Conservation (phyloP, 2,797 vertebrate species). For the Syngnathus acus region DNA sequence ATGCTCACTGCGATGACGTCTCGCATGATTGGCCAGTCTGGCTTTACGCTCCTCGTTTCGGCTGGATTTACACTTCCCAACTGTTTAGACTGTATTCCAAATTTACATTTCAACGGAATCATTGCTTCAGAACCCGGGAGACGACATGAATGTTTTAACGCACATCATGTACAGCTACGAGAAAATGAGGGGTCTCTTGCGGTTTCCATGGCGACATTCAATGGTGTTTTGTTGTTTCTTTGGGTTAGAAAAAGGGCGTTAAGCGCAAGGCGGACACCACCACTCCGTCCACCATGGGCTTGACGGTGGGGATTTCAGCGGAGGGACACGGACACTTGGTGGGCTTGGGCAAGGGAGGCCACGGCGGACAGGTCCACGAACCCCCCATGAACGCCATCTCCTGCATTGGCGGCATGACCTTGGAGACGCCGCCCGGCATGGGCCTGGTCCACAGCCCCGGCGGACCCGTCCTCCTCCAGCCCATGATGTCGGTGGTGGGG, state of each 20-base stretch:
- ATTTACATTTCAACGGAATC: neutral
- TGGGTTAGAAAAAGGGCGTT: slow-evolving; percentile 83
- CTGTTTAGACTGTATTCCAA: neutral
- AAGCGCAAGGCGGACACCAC: slow-evolving; percentile 94
- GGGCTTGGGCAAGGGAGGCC: slow-evolving; percentile 70
- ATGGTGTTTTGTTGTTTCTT: neutral
- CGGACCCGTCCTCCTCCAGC: slow-evolving; percentile 71
- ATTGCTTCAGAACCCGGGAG: neutral
- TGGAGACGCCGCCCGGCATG: slow-evolving; percentile 63
- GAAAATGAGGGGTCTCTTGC: neutral
- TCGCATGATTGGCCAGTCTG: neutral
- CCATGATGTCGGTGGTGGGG: slow-evolving; percentile 48
- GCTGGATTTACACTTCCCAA: neutral
- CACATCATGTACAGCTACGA: neutral
- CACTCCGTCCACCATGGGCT: slow-evolving; percentile 83
- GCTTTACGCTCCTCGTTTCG: neutral
- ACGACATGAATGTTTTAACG: neutral
- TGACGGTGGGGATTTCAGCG: slow-evolving; percentile 54
- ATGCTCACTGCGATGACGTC: neutral
- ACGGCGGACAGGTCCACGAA: slow-evolving; percentile 67
- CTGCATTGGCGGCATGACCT: slow-evolving; percentile 64
- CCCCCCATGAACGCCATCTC: slow-evolving; percentile 72
- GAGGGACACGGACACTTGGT: slow-evolving; percentile 72
- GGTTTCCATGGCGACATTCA: neutral
- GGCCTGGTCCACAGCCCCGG: slow-evolving; percentile 59